These are phyloP conservation scores for Drosophila nigricruria DNA, from an alignment of 2,888 invertebrate species.

Conservation along the genomic window DNA sequence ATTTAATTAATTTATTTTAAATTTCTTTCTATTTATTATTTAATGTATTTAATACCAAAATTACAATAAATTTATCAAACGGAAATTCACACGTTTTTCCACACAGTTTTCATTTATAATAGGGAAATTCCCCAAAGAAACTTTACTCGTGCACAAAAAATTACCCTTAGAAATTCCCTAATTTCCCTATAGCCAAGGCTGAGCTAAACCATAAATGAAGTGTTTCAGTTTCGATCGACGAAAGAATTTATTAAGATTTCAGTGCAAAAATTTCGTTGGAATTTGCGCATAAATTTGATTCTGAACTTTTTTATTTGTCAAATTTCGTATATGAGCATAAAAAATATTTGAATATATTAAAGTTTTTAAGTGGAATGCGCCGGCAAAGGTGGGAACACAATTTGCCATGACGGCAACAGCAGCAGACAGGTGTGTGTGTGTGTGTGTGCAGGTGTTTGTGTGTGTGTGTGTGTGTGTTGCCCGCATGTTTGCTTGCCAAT, in stretches of 20 bases:
- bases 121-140: no score
- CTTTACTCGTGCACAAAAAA: no score
- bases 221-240: background rate
- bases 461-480: slow-evolving; percentile 1
- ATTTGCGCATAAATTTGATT: background rate
- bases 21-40: no score
- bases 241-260: background rate
- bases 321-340: background rate
- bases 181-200: no score
- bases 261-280: background rate
- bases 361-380: background rate
- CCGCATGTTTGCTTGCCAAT: slow-evolving; percentile 10
- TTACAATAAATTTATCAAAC: no score
- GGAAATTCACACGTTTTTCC: background rate
- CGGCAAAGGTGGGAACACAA: background rate
- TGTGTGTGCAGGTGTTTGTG: background rate
- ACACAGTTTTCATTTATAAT: background rate
- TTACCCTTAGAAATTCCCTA: no score
- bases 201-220: background rate
- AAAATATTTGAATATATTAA: slow-evolving; percentile 4
- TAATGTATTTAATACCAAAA: no score
- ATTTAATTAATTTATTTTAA: no score
- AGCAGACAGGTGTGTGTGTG: background rate
- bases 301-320: background rate
- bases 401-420: background rate